Conservation (phyloP, 2,797 vertebrate genomes). For the Euphonia xanthogaster region DNA sequence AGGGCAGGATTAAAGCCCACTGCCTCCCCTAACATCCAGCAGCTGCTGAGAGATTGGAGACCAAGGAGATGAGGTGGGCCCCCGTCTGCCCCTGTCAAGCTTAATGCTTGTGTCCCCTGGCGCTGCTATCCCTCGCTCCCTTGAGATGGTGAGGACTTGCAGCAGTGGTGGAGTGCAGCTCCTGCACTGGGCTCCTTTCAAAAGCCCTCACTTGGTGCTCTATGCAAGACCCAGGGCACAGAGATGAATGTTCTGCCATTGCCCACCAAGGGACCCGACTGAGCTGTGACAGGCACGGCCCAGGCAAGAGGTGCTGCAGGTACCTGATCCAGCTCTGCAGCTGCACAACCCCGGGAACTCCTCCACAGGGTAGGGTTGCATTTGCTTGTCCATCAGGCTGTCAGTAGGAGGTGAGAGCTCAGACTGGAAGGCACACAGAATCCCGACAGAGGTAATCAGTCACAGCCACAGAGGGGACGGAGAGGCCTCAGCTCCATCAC, state of each 20-base stretch:
- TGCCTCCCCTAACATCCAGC: not conserved
- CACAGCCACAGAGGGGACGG: not conserved
- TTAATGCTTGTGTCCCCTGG: not conserved
- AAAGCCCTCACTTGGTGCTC: accelerated
- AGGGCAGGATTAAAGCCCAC: not conserved
- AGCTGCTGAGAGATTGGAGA: not conserved
- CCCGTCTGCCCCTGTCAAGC: not conserved
- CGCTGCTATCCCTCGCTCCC: accelerated
- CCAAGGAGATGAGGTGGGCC: not conserved
- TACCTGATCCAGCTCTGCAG: not conserved
- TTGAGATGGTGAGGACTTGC: accelerated
- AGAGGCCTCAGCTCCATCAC: not conserved
- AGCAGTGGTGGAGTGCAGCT: not conserved
- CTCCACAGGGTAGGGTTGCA: not conserved
- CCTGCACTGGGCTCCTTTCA: not conserved
- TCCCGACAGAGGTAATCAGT: not conserved
- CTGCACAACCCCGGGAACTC: not conserved
- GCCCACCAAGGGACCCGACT: accelerated
- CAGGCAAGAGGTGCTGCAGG: not conserved
- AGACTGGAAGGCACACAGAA: not conserved
- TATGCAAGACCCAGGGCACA: not conserved
- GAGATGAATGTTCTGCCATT: not conserved
- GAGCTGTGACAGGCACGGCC: accelerated
- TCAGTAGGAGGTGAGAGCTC: not conserved
- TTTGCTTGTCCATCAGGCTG: not conserved